These are phyloP conservation scores for Pogoniulus pusillus DNA, from an alignment of 2,797 vertebrate species.

Conservation along the genomic window DNA sequence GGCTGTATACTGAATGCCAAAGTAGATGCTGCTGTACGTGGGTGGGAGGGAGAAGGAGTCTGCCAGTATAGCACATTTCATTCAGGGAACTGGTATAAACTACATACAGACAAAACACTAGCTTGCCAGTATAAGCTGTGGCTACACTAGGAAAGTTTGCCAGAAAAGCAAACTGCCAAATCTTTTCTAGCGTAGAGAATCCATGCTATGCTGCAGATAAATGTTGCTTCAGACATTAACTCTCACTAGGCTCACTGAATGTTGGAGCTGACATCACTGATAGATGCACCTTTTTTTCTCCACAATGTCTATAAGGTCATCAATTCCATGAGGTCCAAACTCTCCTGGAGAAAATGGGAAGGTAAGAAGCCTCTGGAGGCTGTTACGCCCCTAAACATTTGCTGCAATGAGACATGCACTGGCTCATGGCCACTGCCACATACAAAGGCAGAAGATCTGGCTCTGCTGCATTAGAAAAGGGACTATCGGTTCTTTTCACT, in stretches of 20 bases:
- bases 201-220: constrained; percentile 55
- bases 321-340: background rate
- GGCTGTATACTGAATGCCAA: constrained; percentile 36
- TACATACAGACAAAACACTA: constrained; percentile 66
- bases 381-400: background rate
- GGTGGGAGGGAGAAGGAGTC: constrained; percentile 45
- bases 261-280: background rate
- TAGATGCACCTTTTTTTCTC: background rate
- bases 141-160: constrained; percentile 54
- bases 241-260: background rate
- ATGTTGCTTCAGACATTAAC: constrained; percentile 57
- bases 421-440: background rate
- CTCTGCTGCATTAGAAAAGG: background rate
- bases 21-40: constrained; percentile 53
- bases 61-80: constrained; percentile 63
- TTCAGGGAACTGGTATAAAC: constrained; percentile 68
- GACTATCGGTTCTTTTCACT: background rate
- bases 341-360: background rate
- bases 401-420: background rate
- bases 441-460: background rate
- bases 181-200: constrained; percentile 59
- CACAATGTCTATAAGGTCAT: background rate
- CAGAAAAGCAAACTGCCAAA: constrained; percentile 60
- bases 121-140: constrained; percentile 71
- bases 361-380: background rate